Evolutionary conservation across 1,140 invertebrate genomes (phyloP), one percentile per base, ranked within the genome.

Genomic region (Amyelois transitella): DNA sequence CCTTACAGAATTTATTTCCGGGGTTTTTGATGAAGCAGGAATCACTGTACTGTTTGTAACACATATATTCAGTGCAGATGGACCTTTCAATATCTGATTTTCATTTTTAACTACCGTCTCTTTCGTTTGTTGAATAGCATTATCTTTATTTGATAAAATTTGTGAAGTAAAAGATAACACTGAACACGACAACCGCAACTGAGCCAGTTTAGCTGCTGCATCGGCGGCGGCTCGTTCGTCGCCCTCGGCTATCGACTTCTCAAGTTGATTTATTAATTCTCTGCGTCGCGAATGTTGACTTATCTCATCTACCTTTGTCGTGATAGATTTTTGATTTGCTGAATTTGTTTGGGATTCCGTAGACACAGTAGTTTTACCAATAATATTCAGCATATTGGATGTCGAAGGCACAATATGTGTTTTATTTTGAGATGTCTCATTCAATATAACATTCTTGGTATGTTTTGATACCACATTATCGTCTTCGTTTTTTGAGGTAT

Each of bases 121-220:
- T 38, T 38, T 2, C 1, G n/a, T 14, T 2, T 38, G n/a, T 38
- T 38, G 12, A 2, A 14, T 14, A 14, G 32, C 32, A 6, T 38
- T 38, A 38, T 38, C 32, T 2, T 38, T 12, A 8, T 38, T 38
- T 22, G 64, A 65, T 43, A 82, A 53, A 51, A 88, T 85, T 76
- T 85, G 81, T 7, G 82, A 88, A 7, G 82, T 78, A 72, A 82
- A 86, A 17, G 85, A 86, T 21, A 88, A 58, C 7, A 88, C 82
- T 22, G 85, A 85, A 71, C 85, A 86, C 0, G 82, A 79, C 12
- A 88, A 60, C 28, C 75, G 70, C 22, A 88, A 60, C 53, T 88
- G 84, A 0, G 85, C 85, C 22, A 88, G 58, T 64, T 83, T 76
- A 3, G 62, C 57, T 12, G 85, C 85, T 14, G 82, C 85, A 51